phyloP scores from a whole-genome alignment of 2,113 vertebrate species.

The Nothobranchius kuhntae region DNA sequence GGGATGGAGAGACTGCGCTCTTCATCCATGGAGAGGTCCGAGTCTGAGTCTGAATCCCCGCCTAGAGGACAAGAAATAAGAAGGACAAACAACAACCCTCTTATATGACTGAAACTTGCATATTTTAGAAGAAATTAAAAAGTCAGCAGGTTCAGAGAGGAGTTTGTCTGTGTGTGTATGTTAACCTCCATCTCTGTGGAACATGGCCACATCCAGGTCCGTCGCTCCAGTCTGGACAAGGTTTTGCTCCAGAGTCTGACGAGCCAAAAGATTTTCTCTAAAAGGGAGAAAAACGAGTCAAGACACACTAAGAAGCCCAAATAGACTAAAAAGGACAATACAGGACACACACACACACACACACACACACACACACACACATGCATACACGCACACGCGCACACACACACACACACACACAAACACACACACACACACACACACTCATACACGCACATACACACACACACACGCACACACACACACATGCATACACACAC shows the following conservation, averaged over 20 bases:
- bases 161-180: background rate
- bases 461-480: slow-evolving; percentile 1
- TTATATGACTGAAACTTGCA: background rate
- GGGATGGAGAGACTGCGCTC: slow-evolving; percentile 95
- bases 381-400: too few species aligned
- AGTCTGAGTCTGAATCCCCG: slow-evolving; percentile 94
- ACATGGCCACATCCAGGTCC: slow-evolving; percentile 96
- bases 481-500: background rate
- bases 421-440: slow-evolving; percentile 5
- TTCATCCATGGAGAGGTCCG: slow-evolving; percentile 94
- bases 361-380: too few species aligned
- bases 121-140: background rate
- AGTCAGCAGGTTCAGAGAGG: background rate
- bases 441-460: slow-evolving; percentile 5
- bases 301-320: too few species aligned
- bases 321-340: too few species aligned
- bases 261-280: slow-evolving; percentile 90
- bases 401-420: background rate
- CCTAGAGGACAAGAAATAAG: slow-evolving; percentile 69
- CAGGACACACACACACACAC: too few species aligned
- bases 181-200: slow-evolving; percentile 93
- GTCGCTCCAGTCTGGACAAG: slow-evolving; percentile 91
- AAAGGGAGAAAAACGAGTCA: slow-evolving; percentile 9
- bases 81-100: background rate
- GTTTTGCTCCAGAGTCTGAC: slow-evolving; percentile 89